Evolutionary conservation across 1,140 invertebrate species (phyloP).

Genomic region (Cydia fagiglandana): DNA sequence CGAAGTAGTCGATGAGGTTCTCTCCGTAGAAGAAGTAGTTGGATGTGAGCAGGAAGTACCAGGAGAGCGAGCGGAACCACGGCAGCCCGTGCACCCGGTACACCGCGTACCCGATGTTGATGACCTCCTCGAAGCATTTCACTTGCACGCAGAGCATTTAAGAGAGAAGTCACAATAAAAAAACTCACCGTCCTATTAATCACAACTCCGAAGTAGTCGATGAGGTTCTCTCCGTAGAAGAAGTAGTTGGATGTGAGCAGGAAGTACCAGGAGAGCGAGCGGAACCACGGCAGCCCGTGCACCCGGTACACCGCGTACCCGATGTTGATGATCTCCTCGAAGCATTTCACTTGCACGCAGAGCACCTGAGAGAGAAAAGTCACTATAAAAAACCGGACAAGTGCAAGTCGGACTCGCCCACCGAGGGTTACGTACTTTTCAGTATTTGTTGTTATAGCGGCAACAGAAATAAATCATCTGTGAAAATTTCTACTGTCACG

Average conservation of each 20-base stretch:
- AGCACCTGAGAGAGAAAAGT: slow-evolving; percentile 86
- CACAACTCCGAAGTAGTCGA: slow-evolving; percentile 97
- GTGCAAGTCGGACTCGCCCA: too few species aligned
- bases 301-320: slow-evolving; percentile 99
- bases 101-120: slow-evolving; percentile 99
- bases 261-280: slow-evolving; percentile 89
- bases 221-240: slow-evolving; percentile 98
- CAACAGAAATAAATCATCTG: too few species aligned
- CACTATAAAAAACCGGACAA: too few species aligned
- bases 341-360: slow-evolving; percentile 99
- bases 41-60: slow-evolving; percentile 98
- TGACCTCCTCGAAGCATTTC: slow-evolving; percentile 99
- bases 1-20: slow-evolving; percentile 98
- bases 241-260: slow-evolving; percentile 99
- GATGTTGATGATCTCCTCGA: slow-evolving; percentile 99
- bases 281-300: slow-evolving; percentile 99
- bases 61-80: slow-evolving; percentile 99
- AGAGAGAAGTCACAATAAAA: background rate
- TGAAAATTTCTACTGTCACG: too few species aligned
- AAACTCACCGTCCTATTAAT: slow-evolving; percentile 90
- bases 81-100: slow-evolving; percentile 98
- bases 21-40: slow-evolving; percentile 99
- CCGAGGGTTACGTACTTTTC: too few species aligned
- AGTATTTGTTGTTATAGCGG: too few species aligned
- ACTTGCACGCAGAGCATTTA: slow-evolving; percentile 98